A percentile compares a stretch with the other conserved stretches of the same genome.
Conservation (phyloP, 2,113 vertebrate genomes). For the Tursiops truncatus region DNA sequence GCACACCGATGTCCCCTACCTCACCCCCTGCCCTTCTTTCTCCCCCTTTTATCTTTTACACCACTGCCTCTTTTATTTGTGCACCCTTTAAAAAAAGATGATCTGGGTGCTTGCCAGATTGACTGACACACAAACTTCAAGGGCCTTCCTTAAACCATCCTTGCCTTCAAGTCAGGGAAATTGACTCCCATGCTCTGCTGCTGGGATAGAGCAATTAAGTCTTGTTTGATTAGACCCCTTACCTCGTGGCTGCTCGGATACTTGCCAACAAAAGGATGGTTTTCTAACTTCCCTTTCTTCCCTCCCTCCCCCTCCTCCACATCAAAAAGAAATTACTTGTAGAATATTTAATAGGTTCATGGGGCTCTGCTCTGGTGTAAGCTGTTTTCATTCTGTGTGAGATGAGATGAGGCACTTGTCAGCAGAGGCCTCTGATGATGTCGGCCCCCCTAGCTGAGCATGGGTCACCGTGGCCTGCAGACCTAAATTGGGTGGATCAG, state of each 20-base stretch:
- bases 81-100: background rate
- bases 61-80: background rate
- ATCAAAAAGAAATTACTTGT: constrained; percentile 63
- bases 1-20: no score
- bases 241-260: constrained; percentile 15
- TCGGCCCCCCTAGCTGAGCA: constrained; percentile 37
- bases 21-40: background rate
- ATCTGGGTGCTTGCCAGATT: background rate
- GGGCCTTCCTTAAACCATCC: background rate
- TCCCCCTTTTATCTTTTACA: background rate
- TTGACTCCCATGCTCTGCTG: background rate
- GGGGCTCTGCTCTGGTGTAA: constrained; percentile 32
- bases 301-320: constrained; percentile 13
- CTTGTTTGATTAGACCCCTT: background rate
- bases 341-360: constrained; percentile 65
- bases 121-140: background rate
- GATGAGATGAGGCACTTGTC: constrained; percentile 54
- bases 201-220: background rate
- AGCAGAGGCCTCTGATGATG: background rate
- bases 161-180: background rate
- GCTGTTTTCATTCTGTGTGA: constrained; percentile 50
- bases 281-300: constrained; percentile 45
- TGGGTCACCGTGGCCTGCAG: constrained; percentile 36
- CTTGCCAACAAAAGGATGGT: constrained; percentile 46
- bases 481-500: constrained; percentile 32